Base-by-base conservation (phyloP, 2,113 vertebrate genomes). In the Carlito syrichta region DNA sequence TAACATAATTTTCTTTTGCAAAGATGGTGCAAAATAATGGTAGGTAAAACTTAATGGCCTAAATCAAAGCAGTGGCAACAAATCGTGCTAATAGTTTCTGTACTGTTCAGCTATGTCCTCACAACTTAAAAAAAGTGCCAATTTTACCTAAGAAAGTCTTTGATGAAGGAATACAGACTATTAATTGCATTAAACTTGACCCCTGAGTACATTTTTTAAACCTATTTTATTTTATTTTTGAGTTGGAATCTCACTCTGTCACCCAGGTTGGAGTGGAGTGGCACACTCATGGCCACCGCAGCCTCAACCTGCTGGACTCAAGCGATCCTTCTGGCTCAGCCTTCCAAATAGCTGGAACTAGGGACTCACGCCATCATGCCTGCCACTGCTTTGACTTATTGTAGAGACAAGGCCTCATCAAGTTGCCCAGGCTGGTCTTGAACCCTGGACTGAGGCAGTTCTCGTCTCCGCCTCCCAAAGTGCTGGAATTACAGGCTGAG, bases 1-100 rank as follows among this genome's bases (percentile, higher is more conserved):
- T 50, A 90, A 85, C 69, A n/a, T n/a, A n/a, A n/a, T n/a, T n/a
- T n/a, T n/a, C 25, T 90, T 68, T 87, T 96, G 68, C 52, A 93
- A 68, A 54, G 48, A 93, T 22, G 30, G 25, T 78, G n/a, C 11
- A 86, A 93, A 91, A 8, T 52, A 50, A 35, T 3, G 7, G 30
- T 74, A 50, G 60, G 32, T 86, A 50, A 74, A 86, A 95, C 12
- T 35, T 86, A 62, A 76, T 0, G 10, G 14, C 32, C 89, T 43
- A 95, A 74, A 89, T 68, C 83, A 91, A 78, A 69, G 58, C n/a
- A 92, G 54, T 13, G 50, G 20, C 14, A 58, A 16, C 62, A 91
- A 90, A 54, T 30, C 45, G 38, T 6, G 89, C 48, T 48, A 77
- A 7, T 20, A 38, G 23, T 77, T 84, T 62, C 2, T 89, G 13